Evolutionary conservation across 2,888 invertebrate genomes (phyloP).

Genomic region (Parnassius mnemosyne): DNA sequence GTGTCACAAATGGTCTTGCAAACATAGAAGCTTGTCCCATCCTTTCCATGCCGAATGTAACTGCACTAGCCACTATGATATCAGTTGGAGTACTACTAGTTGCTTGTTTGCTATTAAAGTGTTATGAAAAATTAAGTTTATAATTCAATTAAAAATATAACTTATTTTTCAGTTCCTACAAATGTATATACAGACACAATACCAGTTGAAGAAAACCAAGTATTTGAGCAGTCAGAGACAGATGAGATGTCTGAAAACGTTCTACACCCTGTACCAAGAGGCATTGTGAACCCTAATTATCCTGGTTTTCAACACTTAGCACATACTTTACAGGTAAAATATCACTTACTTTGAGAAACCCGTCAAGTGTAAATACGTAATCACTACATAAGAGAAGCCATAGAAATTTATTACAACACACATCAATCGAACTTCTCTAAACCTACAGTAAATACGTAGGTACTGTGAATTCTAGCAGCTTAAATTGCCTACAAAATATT

Average conservation of each 20-base stretch:
- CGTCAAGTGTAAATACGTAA: slow-evolving; percentile 41
- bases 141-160: too few relatives aligned
- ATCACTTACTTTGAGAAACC: slow-evolving; percentile 42
- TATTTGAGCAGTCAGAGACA: slow-evolving; percentile 79
- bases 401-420: slow-evolving; percentile 28
- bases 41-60: too few relatives aligned
- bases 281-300: slow-evolving; percentile 91
- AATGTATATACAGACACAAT: slow-evolving; percentile 49
- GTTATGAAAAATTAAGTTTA: too few relatives aligned
- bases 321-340: slow-evolving; percentile 82
- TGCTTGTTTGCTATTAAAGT: too few relatives aligned
- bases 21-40: too few relatives aligned
- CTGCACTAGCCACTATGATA: too few relatives aligned
- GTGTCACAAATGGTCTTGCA: too few relatives aligned
- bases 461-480: neutral
- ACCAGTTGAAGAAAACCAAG: slow-evolving; percentile 76
- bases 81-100: too few relatives aligned
- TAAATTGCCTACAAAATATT: too few relatives aligned
- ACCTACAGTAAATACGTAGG: neutral
- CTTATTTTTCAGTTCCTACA: neutral
- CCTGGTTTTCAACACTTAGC: slow-evolving; percentile 91
- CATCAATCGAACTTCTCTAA: neutral
- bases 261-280: slow-evolving; percentile 77
- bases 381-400: slow-evolving; percentile 44
- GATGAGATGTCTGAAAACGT: slow-evolving; percentile 75